Evolutionary conservation across 2,888 invertebrate genomes (phyloP).

Genomic region (Labia minor): DNA sequence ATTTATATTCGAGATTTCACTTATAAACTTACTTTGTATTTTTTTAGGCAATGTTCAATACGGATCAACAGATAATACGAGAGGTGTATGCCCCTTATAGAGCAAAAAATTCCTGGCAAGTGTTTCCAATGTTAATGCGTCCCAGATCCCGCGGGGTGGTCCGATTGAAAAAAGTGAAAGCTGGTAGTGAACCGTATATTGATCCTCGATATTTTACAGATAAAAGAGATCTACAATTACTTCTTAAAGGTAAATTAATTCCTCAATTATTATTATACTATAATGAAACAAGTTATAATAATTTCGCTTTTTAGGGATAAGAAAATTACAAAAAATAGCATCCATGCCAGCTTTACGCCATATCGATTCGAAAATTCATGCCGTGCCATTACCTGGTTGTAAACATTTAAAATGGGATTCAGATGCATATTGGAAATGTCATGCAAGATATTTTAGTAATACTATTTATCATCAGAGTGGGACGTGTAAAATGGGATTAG

Average conservation of each 20-base stretch:
- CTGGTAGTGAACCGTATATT: constrained; percentile 58
- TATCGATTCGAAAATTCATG: constrained; percentile 45
- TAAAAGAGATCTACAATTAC: constrained; percentile 34
- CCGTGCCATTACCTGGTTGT: constrained; percentile 46
- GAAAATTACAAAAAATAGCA: constrained; percentile 22
- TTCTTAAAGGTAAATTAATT: constrained; percentile 31
- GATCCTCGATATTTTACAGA: constrained; percentile 71
- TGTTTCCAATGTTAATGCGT: constrained; percentile 59
- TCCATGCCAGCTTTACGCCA: constrained; percentile 40
- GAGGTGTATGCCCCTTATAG: constrained; percentile 17
- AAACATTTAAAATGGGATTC: constrained; percentile 45
- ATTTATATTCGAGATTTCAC: no score
- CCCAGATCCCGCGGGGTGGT: constrained; percentile 61
- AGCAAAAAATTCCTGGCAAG: constrained; percentile 34
- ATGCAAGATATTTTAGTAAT: constrained; percentile 52
- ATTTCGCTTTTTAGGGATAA: constrained; percentile 13
- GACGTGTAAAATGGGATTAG: constrained; percentile 56
- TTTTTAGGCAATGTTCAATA: not conserved
- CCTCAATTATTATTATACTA: no score
- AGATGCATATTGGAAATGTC: constrained; percentile 60
- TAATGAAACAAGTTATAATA: no score
- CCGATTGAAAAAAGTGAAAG: constrained; percentile 56
- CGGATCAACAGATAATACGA: not conserved
- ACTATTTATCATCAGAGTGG: constrained; percentile 59
- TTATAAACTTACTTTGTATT: no score